Evolutionary conservation across 2,113 vertebrate genomes (phyloP), one percentile per base, ranked within the genome.

Genomic region (Atractosteus spatula): DNA sequence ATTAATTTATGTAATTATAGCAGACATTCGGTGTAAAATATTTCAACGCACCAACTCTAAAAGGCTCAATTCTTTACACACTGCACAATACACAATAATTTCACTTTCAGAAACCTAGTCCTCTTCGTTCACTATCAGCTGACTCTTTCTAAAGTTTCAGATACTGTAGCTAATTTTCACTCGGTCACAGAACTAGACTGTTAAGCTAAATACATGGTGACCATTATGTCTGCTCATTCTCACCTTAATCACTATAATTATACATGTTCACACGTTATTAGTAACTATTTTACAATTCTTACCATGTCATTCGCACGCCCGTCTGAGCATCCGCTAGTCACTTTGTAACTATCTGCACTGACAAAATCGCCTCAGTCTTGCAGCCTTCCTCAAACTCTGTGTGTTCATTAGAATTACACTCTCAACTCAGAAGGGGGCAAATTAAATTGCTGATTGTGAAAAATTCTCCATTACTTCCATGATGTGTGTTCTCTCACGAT

Each of bases 151-250:
- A 8, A 14, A 59, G 56, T 59, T n/a, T 59, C 56, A 14, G n/a
- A n/a, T 4, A 11, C 56, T 12, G 3, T 29, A 71, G 76, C 71
- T 70, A 72, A 79, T 77, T 79, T 74, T 72, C 67, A 55, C 77
- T 70, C 73, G 75, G 74, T 78, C 75, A 70, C 74, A 79, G 67
- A 62, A 68, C 62, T 62, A 54, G 14, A 68, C 43, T 51, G 66
- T 5, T 17, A 62, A 61, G 65, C 65, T 73, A 68, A 68, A 73
- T 8, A 14, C 7, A 59, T 4, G 12, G 56, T 68, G 78, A 76
- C 77, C 76, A 79, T 76, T 82, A 82, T 76, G 77, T 79, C 80
- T 82, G 55, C 77, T 80, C 79, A 80, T 80, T 82, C 76, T 77
- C 79, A 80, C 77, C 75, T 73, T 79, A 82, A 80, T 80, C 69